phyloP scores from a whole-genome alignment of 2,888 invertebrate species.

The Andrena camellia region DNA sequence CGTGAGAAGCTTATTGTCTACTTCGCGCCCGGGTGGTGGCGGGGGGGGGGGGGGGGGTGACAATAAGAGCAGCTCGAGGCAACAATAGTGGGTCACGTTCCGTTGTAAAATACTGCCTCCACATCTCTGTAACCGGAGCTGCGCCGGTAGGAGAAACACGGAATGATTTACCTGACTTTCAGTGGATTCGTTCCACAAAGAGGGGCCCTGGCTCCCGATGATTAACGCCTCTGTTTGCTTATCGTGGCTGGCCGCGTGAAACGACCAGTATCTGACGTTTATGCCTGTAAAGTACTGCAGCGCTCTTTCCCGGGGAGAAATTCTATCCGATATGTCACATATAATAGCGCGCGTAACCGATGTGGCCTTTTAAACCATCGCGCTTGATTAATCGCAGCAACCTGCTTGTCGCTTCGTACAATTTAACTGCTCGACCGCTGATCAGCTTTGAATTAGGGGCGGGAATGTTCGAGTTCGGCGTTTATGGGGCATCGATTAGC shows the following conservation, averaged over 20 bases:
- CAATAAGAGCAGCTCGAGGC: background rate
- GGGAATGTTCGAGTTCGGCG: no score
- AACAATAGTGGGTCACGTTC: slow-evolving; percentile 34
- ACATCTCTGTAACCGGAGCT: slow-evolving; percentile 40
- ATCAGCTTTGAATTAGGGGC: no score
- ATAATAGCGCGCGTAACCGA: no score
- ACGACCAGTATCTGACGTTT: slow-evolving; percentile 61
- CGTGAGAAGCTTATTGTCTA: background rate
- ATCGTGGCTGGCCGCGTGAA: slow-evolving; percentile 49
- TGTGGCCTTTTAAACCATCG: no score
- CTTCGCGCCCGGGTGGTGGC: no score
- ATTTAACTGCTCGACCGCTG: no score
- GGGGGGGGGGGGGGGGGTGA: no score
- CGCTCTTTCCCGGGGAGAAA: background rate
- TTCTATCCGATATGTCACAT: background rate
- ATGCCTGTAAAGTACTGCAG: slow-evolving; percentile 51
- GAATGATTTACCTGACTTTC: slow-evolving; percentile 55
- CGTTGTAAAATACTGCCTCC: slow-evolving; percentile 27
- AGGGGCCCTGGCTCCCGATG: slow-evolving; percentile 35
- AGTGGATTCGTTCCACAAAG: slow-evolving; percentile 43
- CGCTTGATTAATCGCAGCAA: no score
- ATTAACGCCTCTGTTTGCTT: slow-evolving; percentile 57
- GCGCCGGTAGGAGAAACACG: slow-evolving; percentile 27
- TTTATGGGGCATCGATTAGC: no score
- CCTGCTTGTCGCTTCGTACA: no score